Evolutionary conservation across 2,113 vertebrate species (phyloP), one percentile per base, ranked within the genome.

Genomic region (Sprattus sprattus): DNA sequence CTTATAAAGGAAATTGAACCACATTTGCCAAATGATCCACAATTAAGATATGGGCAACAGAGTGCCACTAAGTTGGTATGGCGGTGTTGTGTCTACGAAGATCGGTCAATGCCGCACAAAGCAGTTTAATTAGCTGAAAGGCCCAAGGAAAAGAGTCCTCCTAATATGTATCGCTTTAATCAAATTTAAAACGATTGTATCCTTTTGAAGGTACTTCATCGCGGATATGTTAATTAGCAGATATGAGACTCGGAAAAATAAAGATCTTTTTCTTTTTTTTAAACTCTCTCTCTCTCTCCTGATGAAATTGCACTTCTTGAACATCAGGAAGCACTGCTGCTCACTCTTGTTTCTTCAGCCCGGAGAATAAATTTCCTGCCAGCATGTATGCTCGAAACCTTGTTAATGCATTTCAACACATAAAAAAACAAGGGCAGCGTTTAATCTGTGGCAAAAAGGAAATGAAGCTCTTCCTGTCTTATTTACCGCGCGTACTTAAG

Each of bases 401-500:
- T 89, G 93, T 93, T 94, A 94, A 94, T 92, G 92, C 92, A 90
- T 93, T 94, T 93, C 92, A 93, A 91, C 83, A 93, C 91, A 89
- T 75, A 78, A 78, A 67, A 67, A 91, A 91, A 88, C 92, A 89
- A 92, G 93, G 92, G 93, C 93, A 78, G 95, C 93, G 93, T 96
- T 96, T 95, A 95, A 96, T 96, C 97, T 97, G 95, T 96, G 95
- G 96, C 95, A 97, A 97, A 98, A 97, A 78, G 96, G 97, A 98
- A 99, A 97, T 97, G 96, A 96, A 96, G 96, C 94, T 92, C 95
- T 98, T 98, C 97, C 97, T 97, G 97, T 96, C 96, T 97, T 97
- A 96, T 98, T 99, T 97, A 96, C 97, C 95, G 96, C 96, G 95
- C 95, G 96, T 96, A 97, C 97, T 96, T 97, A 98, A 96, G 96